These are phyloP conservation scores for Cataglyphis rosenhaueri DNA, from an alignment of 2,888 invertebrate genomes.

Conservation along the genomic window DNA sequence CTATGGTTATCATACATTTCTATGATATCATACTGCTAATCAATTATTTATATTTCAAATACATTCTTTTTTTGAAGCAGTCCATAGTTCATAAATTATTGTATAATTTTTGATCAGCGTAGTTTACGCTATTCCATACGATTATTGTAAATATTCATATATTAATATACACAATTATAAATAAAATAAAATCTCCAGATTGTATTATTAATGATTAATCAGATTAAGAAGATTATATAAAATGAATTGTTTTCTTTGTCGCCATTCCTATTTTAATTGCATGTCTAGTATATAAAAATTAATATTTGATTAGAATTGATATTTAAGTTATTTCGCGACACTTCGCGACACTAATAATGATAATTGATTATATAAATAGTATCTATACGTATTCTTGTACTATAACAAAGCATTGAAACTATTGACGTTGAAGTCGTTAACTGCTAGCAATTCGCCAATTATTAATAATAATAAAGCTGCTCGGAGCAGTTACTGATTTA, in stretches of 20 bases:
- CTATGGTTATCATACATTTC: not conserved
- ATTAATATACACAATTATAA: slow-evolving; percentile 7
- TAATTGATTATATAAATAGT: not conserved
- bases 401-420: not conserved
- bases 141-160: slow-evolving; percentile 60
- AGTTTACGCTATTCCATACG: slow-evolving; percentile 37
- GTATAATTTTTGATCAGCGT: slow-evolving; percentile 34
- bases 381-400: not conserved
- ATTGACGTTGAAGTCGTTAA: not conserved
- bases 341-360: not conserved
- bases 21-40: not conserved
- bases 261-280: not conserved
- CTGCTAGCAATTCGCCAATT: slow-evolving; percentile 22
- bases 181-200: not conserved
- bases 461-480: slow-evolving; percentile 12
- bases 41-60: not conserved
- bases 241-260: not conserved
- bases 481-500: not conserved
- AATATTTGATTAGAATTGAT: not conserved
- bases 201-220: slow-evolving; percentile 57
- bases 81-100: slow-evolving; percentile 36
- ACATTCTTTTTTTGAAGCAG: slow-evolving; percentile 38
- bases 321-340: not conserved
- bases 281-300: not conserved
- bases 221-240: slow-evolving; percentile 21